Evolutionary conservation across 2,888 invertebrate species (phyloP), one percentile per base, ranked within the genome.

Genomic region (Cantharis rustica): DNA sequence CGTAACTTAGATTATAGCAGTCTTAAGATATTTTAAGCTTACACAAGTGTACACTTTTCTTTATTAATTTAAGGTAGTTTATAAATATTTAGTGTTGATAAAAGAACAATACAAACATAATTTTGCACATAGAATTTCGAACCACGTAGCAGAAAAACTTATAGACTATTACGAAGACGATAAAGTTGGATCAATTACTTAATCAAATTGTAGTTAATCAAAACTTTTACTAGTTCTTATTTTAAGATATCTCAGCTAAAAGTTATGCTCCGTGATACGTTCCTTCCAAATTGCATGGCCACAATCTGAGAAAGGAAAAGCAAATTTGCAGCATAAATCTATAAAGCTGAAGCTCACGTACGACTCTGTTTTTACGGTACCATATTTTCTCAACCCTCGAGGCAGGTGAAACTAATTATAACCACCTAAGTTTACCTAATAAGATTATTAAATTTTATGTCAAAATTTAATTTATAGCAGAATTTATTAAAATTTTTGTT

Each of bases 381-480:
- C 64, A 17, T 23, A n/a, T n/a, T 66, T 23, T 20, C 64, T 20
- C n/a, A 20, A 20, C 64, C 20, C 64, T 66, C 23, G 31, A 61
- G 70, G 70, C 70, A 70, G 70, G 61, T 70, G 31, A 73, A 73
- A 73, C 27, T 74, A 61, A 66, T 66, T 66, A 66, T 66, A 66
- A 66, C 64, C 64, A 71, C 61, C 27, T 61, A 31, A 70, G 16
- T 16, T 47, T 47, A 47, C 47, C 47, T 47, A 47, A 47, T 47
- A 47, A 47, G 47, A 47, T 47, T 47, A 47, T 47, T 47, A 47
- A 47, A 47, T 47, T 47, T 47, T 47, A 47, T 47, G 47, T 47
- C 47, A 47, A 9, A 47, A 47, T 47, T 47, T 47, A 47, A 47
- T 47, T 47, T 47, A 47, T 47, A 47, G n/a, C 47, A n/a, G 47